Evolutionary conservation across 2,113 vertebrate species (phyloP), one percentile per base, ranked within the genome.

Genomic region (Gambusia holbrooki): DNA sequence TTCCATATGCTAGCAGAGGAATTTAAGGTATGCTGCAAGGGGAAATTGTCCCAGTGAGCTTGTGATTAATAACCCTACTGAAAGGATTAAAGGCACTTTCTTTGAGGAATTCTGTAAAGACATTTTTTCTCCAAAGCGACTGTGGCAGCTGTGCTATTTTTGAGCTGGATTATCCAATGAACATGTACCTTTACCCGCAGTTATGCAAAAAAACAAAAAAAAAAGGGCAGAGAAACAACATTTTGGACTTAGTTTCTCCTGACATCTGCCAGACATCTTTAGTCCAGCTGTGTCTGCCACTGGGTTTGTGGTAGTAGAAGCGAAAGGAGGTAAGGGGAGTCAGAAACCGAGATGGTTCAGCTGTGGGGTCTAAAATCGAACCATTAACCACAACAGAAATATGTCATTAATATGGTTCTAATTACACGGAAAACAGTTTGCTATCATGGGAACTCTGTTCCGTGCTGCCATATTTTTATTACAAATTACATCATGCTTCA

Each of bases 241-340:
- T 73, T 90, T 91, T 94, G 83, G 87, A 91, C 79, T 80, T 61
- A 76, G 64, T 87, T 93, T 82, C 61, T 69, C 2, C 45, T 84
- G 61, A 92, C 93, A 94, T 95, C 94, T 95, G 93, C 88, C 88
- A 73, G 82, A 89, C 94, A 95, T 92, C 91, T 94, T 95, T 90
- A 80, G 88, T 83, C 79, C 86, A 90, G 85, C 90, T 92, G 89
- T 76, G 79, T 69, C 83, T 87, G 81, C 69, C 79, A 79, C 83
- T 83, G 73, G 45, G 83, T 69, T 66, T 75, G 75, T 80, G 76
- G 64, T 79, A 69, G 45, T 60, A 60, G 64, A 74, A 73, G 77
- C 75, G 66, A 74, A 67, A 74, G 32, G 28, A 40, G 66, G 29
- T 64, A 74, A 73, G 62, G 32, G 45, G 51, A 76, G 66, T 76